Evolutionary conservation across 2,888 invertebrate species (phyloP).

Genomic region (Escarpia spicata): DNA sequence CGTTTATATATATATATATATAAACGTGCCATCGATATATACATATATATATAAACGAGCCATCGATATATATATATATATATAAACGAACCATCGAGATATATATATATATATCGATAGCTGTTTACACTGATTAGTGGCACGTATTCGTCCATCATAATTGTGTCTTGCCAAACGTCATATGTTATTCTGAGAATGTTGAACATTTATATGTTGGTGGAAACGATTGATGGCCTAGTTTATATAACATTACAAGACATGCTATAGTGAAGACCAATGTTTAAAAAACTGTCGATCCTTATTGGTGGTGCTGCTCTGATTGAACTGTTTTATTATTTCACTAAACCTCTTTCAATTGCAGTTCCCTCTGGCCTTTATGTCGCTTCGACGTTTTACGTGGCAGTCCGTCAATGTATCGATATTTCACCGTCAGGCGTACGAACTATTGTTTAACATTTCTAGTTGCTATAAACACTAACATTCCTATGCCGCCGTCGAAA

Average conservation of each 20-base stretch:
- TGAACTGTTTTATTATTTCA: too few species aligned
- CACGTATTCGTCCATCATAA: not conserved
- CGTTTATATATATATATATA: too few species aligned
- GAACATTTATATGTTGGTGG: not conserved
- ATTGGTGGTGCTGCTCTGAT: not conserved
- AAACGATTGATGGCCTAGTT: not conserved
- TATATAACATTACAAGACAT: not conserved
- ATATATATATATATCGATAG: too few species aligned
- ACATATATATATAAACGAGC: too few species aligned
- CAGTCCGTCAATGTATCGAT: not conserved
- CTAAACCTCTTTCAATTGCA: too few species aligned
- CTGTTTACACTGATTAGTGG: too few species aligned
- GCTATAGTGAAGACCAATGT: not conserved
- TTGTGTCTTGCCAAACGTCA: not conserved
- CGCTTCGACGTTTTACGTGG: not conserved
- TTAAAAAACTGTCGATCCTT: not conserved
- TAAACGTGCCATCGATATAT: too few species aligned
- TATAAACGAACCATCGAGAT: too few species aligned
- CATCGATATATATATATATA: too few species aligned
- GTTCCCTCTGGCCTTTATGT: not conserved
- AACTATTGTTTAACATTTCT: not conserved
- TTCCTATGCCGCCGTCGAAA: not conserved
- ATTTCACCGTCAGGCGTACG: not conserved
- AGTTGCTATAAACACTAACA: conserved; percentile 9
- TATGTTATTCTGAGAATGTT: not conserved